A percentile compares a stretch with the other conserved stretches of the same genome.
Evolutionary conservation across 2,888 invertebrate species (phyloP).

Genomic region (Dilophus febrilis): DNA sequence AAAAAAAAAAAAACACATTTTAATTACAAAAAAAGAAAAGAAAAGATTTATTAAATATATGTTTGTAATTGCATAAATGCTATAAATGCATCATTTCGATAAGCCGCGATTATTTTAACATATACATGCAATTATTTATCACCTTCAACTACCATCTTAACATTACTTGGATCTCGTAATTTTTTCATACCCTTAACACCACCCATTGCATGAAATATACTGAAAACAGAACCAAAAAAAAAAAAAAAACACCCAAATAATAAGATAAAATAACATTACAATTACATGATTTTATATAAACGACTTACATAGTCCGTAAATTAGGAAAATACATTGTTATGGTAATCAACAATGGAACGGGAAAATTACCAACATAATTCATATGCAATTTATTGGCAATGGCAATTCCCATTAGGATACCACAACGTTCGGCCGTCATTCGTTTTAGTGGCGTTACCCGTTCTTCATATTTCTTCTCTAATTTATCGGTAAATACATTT

Average conservation of each 20-base stretch:
- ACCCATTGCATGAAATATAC: too few species aligned
- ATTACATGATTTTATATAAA: not conserved
- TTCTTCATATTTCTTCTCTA: constrained; percentile 33
- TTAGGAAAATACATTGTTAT: constrained; percentile 40
- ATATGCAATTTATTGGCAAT: constrained; percentile 41
- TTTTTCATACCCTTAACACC: constrained; percentile 7
- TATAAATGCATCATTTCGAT: too few species aligned
- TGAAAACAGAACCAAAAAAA: not conserved
- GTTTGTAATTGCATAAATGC: too few species aligned
- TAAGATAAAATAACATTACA: not conserved
- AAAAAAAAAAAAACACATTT: too few species aligned
- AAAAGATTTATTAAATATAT: too few species aligned
- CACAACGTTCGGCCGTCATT: constrained; percentile 39
- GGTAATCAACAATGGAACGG: constrained; percentile 41
- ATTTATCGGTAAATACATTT: constrained; percentile 47
- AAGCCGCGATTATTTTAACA: too few species aligned
- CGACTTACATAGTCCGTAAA: constrained; percentile 30
- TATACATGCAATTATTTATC: too few species aligned
- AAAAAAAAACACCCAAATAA: constrained; percentile 2
- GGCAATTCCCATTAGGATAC: constrained; percentile 37
- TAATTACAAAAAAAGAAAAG: too few species aligned
- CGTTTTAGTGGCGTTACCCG: constrained; percentile 30
- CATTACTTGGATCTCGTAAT: constrained; percentile 9
- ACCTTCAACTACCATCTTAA: too few species aligned
- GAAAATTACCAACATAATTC: constrained; percentile 53